These are phyloP conservation scores for Crioceris asparagi DNA, from an alignment of 2,888 invertebrate species.

Conservation along the genomic window DNA sequence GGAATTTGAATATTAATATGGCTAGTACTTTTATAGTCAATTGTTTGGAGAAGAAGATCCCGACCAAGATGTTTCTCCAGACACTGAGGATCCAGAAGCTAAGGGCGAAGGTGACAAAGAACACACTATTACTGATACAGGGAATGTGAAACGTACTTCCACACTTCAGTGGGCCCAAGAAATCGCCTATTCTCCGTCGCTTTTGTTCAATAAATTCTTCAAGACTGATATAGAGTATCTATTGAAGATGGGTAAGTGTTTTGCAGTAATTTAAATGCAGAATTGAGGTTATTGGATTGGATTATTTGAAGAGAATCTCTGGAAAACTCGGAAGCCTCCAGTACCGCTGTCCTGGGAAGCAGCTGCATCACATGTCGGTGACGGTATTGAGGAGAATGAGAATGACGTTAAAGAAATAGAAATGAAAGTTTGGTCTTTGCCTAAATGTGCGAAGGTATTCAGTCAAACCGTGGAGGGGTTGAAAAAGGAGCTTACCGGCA, in stretches of 20 bases:
- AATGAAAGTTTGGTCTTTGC: constrained; percentile 35
- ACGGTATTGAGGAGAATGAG: constrained; percentile 19
- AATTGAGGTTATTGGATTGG: not conserved
- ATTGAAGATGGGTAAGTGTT: constrained; percentile 60
- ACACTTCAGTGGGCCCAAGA: constrained; percentile 86
- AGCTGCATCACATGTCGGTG: constrained; percentile 24
- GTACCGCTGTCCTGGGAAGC: constrained; percentile 64
- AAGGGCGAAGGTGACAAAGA: constrained; percentile 47
- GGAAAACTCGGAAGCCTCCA: constrained; percentile 85
- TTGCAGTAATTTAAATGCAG: not conserved
- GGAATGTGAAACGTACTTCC: constrained; percentile 49
- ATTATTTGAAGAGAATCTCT: constrained; percentile 55
- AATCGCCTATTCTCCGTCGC: constrained; percentile 68
- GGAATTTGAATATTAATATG: constrained; percentile 2
- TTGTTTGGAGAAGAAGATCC: constrained; percentile 95
- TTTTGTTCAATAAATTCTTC: constrained; percentile 88
- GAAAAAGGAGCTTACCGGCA: constrained; percentile 45
- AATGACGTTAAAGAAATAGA: constrained; percentile 23
- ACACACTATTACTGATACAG: constrained; percentile 41
- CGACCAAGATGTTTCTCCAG: constrained; percentile 96
- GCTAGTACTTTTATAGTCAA: constrained; percentile 53
- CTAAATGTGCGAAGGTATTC: constrained; percentile 50
- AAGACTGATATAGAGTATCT: constrained; percentile 90
- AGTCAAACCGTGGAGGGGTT: constrained; percentile 54
- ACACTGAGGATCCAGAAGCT: constrained; percentile 90